phyloP scores from a whole-genome alignment of 2,113 vertebrate species.

The Microtus pennsylvanicus region DNA sequence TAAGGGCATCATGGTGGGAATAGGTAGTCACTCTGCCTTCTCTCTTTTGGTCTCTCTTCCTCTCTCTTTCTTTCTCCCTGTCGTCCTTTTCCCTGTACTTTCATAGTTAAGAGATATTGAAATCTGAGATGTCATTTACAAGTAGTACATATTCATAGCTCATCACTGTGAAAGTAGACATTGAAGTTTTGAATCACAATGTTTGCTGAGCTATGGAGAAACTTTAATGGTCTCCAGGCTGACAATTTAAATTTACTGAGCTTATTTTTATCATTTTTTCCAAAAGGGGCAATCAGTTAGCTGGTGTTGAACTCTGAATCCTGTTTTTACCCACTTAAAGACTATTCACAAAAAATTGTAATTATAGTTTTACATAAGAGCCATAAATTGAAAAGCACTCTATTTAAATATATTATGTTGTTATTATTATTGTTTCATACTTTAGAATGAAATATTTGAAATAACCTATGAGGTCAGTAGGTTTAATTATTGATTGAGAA shows the following conservation, averaged over 20 bases:
- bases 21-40: background rate
- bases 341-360: background rate
- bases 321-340: background rate
- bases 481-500: slow-evolving; percentile 52
- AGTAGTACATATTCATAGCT: background rate
- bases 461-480: slow-evolving; percentile 3
- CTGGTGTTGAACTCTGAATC: background rate
- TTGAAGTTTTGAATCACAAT: background rate
- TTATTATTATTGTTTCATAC: background rate
- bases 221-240: background rate
- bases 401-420: background rate
- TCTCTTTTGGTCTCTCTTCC: background rate
- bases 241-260: background rate
- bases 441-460: slow-evolving; percentile 55
- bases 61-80: background rate
- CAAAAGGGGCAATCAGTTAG: background rate
- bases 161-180: background rate
- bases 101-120: background rate
- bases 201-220: background rate
- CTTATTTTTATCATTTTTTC: background rate
- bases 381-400: background rate
- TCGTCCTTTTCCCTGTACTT: background rate
- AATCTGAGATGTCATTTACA: background rate
- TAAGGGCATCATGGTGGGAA: background rate
- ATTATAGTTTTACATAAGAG: slow-evolving; percentile 21